phyloP scores from a whole-genome alignment of 2,797 vertebrate species.

The Epinephelus coioides region DNA sequence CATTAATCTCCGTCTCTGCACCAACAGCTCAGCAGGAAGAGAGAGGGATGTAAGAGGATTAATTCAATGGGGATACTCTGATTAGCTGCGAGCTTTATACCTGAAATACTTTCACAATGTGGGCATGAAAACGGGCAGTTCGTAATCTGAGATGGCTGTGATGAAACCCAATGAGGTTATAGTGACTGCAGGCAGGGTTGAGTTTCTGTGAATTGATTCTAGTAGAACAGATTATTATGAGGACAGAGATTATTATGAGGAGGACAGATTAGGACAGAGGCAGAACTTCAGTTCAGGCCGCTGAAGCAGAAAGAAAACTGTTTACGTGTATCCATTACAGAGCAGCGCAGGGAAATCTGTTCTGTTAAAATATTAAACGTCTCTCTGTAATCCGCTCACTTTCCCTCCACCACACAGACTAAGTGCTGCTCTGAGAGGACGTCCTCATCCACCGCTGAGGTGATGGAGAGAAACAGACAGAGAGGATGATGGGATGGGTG shows the following conservation, averaged over 20 bases:
- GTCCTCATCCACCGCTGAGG: background rate
- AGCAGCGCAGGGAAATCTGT: conserved; percentile 56
- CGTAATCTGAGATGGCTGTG: background rate
- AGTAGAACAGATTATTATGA: background rate
- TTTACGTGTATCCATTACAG: conserved; percentile 69
- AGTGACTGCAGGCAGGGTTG: background rate
- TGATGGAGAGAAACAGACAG: conserved; percentile 23
- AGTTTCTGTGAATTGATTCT: background rate
- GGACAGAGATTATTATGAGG: background rate
- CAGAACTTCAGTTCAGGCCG: background rate
- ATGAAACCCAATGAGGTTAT: background rate
- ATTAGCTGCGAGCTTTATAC: conserved; percentile 54
- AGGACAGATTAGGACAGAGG: background rate
- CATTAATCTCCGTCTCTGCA: conserved; percentile 58
- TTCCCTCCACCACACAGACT: conserved; percentile 17
- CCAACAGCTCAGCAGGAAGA: conserved; percentile 51
- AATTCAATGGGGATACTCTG: conserved; percentile 44
- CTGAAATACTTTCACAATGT: conserved; percentile 16
- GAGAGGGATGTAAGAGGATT: conserved; percentile 56
- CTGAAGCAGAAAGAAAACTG: conserved; percentile 8
- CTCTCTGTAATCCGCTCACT: conserved; percentile 23
- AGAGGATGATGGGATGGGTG: conserved; percentile 42
- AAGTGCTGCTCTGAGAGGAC: conserved; percentile 45
- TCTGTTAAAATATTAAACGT: conserved; percentile 71
- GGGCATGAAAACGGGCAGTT: background rate